A percentile compares a stretch with the other conserved stretches of the same genome.
phyloP scores from a whole-genome alignment of 2,888 invertebrate genomes.

The Lamellibrachia columna region DNA sequence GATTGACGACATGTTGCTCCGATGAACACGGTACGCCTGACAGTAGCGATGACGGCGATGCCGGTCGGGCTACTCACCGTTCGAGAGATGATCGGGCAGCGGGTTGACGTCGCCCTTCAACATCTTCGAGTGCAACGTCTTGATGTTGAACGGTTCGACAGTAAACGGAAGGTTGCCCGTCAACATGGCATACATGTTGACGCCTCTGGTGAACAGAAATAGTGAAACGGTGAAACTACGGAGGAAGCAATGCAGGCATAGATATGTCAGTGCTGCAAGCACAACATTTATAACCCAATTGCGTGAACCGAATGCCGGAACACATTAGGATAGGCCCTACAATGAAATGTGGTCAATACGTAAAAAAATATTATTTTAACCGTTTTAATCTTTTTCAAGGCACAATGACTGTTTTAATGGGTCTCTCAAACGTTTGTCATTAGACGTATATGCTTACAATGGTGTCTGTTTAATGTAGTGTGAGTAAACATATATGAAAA shows the following conservation, averaged over 20 bases:
- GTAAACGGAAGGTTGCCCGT: constrained; percentile 64
- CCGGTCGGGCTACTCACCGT: constrained; percentile 43
- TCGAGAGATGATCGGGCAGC: constrained; percentile 53
- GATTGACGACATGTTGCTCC: background rate
- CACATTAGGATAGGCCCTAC: background rate
- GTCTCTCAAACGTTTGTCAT: background rate
- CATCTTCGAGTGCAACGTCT: constrained; percentile 62
- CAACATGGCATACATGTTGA: constrained; percentile 66
- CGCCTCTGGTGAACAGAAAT: constrained; percentile 51
- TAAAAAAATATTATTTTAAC: background rate
- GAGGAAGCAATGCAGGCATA: background rate
- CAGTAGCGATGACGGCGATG: background rate
- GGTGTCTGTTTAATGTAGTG: background rate
- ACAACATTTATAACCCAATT: background rate
- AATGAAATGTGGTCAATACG: background rate
- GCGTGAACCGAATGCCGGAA: background rate
- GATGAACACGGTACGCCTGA: background rate
- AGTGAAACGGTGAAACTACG: background rate
- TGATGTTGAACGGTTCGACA: constrained; percentile 65
- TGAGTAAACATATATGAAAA: background rate
- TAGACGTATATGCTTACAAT: background rate
- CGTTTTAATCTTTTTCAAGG: background rate
- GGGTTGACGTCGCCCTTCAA: constrained; percentile 60
- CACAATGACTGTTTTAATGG: background rate
- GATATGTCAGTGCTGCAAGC: background rate